Evolutionary conservation across 2,113 vertebrate species (phyloP).

Genomic region (Micronycteris hirsuta): DNA sequence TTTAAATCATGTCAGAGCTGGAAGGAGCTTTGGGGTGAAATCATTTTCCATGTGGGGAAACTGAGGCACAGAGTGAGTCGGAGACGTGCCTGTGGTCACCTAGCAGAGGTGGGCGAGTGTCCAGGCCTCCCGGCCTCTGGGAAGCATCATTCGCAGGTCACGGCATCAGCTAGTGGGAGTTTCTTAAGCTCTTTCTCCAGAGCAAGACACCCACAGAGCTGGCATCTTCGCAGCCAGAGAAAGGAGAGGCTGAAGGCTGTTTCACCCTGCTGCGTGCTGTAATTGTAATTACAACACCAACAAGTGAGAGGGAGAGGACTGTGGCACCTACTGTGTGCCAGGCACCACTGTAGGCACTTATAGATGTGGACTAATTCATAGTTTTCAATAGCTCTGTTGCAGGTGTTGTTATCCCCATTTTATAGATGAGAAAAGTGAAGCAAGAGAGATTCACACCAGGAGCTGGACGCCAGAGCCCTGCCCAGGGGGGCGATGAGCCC

Average conservation of each 20-base stretch:
- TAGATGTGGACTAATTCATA: rapidly evolving
- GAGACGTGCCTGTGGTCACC: not conserved
- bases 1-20: not conserved
- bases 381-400: not conserved
- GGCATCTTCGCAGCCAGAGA: not conserved
- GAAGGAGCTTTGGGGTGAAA: not conserved
- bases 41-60: not conserved
- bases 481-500: not conserved
- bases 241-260: not conserved
- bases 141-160: not conserved
- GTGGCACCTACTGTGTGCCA: not conserved
- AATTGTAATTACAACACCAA: not conserved
- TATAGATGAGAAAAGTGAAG: not conserved
- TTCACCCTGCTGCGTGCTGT: not conserved
- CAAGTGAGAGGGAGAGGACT: no score
- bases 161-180: not conserved
- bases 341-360: not conserved
- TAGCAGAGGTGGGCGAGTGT: not conserved
- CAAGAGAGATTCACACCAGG: not conserved
- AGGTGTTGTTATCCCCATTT: not conserved
- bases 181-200: not conserved
- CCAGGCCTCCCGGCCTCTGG: not conserved
- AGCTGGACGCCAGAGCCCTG: not conserved
- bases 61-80: not conserved
- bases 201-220: rapidly evolving